phyloP scores from a whole-genome alignment of 2,797 vertebrate genomes.

The Rousettus madagascariensis region DNA sequence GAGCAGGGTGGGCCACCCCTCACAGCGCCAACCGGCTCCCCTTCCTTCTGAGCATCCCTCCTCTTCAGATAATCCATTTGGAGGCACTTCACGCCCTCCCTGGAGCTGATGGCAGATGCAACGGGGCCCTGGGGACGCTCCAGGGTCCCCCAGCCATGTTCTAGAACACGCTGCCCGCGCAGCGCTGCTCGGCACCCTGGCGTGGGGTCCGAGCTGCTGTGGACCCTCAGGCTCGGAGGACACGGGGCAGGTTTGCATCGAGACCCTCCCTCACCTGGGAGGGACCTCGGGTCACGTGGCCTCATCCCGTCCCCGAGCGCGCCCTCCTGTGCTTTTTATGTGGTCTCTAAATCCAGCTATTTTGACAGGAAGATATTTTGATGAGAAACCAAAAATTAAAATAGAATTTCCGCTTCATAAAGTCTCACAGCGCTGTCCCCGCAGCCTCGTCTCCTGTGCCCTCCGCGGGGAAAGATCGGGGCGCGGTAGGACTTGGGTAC shows the following conservation, averaged over 20 bases:
- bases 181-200: background rate
- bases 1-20: rapidly evolving
- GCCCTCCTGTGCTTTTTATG: too few species aligned
- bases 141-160: background rate
- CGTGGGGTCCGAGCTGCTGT: background rate
- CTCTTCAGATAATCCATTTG: slow-evolving; percentile 49
- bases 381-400: background rate
- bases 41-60: background rate
- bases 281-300: background rate
- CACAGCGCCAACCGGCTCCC: rapidly evolving
- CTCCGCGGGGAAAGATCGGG: background rate
- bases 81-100: background rate
- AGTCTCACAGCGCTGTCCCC: too few species aligned
- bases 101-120: slow-evolving; percentile 19
- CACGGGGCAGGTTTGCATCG: rapidly evolving
- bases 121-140: background rate
- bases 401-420: background rate
- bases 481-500: background rate
- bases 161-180: background rate
- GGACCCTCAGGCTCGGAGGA: too few species aligned
- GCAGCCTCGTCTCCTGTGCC: rapidly evolving
- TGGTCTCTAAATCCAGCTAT: background rate
- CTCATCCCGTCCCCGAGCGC: rapidly evolving
- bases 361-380: background rate
- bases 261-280: rapidly evolving